Conservation (phyloP, 2,797 vertebrate genomes). For the Danio aesculapii region DNA sequence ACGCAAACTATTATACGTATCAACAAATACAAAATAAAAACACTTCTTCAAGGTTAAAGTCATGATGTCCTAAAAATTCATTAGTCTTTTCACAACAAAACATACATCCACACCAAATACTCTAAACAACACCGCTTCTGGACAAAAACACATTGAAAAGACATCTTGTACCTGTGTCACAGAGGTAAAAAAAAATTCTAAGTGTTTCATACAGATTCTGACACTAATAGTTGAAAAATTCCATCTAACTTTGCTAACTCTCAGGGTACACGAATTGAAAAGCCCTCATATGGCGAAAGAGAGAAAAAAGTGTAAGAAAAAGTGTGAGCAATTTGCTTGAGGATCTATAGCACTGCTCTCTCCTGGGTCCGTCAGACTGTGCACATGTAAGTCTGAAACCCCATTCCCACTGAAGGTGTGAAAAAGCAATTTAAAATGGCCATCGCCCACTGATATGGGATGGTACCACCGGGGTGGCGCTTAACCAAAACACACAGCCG, state of each 20-base stretch:
- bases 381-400: conserved; percentile 30
- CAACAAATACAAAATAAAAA: no score
- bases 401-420: conserved; percentile 42
- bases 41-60: no score
- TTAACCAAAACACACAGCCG: conserved; percentile 51
- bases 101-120: neutral
- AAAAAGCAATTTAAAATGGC: conserved; percentile 56
- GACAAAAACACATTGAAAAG: neutral
- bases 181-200: neutral
- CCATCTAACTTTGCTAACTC: conserved; percentile 18
- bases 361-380: conserved; percentile 28
- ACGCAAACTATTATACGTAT: no score
- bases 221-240: conserved; percentile 7
- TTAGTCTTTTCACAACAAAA: neutral
- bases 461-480: conserved; percentile 22
- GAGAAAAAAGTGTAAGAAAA: conserved; percentile 37
- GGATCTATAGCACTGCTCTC: conserved; percentile 26
- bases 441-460: conserved; percentile 43
- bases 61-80: neutral
- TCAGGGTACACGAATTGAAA: conserved; percentile 13
- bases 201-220: no score
- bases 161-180: neutral
- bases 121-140: neutral
- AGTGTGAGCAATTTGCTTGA: conserved; percentile 30
- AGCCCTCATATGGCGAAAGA: neutral